A percentile compares a stretch with the other conserved stretches of the same genome.
phyloP scores from a whole-genome alignment of 64 coral and sea anemone genomes.

The Stylophora pistillata region DNA sequence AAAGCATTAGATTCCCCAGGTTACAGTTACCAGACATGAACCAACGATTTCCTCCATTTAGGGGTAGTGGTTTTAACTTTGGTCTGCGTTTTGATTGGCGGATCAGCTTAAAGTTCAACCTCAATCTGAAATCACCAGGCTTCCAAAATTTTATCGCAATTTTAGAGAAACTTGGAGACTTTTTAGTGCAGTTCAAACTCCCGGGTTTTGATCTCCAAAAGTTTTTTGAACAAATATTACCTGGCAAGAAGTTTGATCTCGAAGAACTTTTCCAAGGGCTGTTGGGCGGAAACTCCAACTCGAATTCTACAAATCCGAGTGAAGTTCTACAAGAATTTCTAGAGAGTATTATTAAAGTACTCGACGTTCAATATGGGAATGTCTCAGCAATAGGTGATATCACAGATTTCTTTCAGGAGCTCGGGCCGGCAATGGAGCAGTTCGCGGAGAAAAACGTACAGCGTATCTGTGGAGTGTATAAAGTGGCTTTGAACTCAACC shows the following conservation, averaged over 20 bases:
- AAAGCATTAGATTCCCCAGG: conserved; percentile 54
- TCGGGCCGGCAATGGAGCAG: conserved; percentile 27
- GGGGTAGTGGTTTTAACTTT: conserved; percentile 50
- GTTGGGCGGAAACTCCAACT: conserved; percentile 25
- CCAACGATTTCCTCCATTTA: conserved; percentile 7
- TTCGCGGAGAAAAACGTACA: conserved; percentile 33
- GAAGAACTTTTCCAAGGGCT: conserved; percentile 13
- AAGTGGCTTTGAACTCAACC: conserved; percentile 43
- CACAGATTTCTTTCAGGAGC: conserved; percentile 58
- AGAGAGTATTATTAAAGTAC: conserved; percentile 21
- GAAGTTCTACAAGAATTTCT: conserved; percentile 58
- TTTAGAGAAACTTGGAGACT: conserved; percentile 41
- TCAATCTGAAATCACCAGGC: conserved; percentile 61
- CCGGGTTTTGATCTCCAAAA: conserved; percentile 67
- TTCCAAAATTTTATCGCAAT: conserved; percentile 62
- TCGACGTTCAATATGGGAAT: conserved; percentile 53
- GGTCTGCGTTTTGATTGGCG: conserved; percentile 90
- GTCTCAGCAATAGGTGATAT: conserved; percentile 69
- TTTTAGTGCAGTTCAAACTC: conserved; percentile 66
- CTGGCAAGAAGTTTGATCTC: conserved; percentile 56
- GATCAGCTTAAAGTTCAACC: conserved; percentile 73
- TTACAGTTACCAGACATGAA: conserved; percentile 46
- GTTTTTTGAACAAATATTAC: conserved; percentile 70
- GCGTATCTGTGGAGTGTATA: conserved; percentile 41
- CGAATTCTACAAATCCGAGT: conserved; percentile 8